A percentile compares a stretch with the other conserved stretches of the same genome.
These are phyloP conservation scores for Notocelia uddmanniana DNA, from an alignment of 2,888 invertebrate species.

Conservation along the genomic window DNA sequence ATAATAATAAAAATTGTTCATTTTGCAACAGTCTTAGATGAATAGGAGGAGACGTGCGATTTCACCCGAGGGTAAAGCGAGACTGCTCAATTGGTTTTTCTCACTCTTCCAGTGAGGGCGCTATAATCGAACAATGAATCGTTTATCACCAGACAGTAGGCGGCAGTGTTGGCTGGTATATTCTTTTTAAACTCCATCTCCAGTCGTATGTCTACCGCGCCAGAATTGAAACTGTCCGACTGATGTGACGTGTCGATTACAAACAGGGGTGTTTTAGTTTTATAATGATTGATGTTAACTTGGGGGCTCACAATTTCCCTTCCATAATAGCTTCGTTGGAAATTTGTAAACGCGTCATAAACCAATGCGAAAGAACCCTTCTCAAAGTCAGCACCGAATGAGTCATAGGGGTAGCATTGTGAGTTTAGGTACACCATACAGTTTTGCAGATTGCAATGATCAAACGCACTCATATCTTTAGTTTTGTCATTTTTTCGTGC, in stretches of 20 bases:
- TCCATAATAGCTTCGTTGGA: constrained; percentile 31
- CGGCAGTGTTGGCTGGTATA: no score
- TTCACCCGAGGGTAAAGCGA: no score
- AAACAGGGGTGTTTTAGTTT: constrained; percentile 21
- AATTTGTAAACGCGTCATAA: constrained; percentile 31
- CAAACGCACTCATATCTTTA: constrained; percentile 43
- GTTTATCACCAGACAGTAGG: no score
- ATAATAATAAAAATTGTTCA: no score
- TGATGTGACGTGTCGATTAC: constrained; percentile 40
- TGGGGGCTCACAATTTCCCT: constrained; percentile 12
- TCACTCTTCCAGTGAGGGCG: no score
- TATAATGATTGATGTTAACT: constrained; percentile 19
- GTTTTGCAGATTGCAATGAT: constrained; percentile 32
- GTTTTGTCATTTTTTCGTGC: constrained; percentile 25
- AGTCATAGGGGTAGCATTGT: constrained; percentile 33
- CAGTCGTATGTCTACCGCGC: constrained; percentile 34
- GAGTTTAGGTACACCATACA: constrained; percentile 24
- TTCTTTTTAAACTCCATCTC: constrained; percentile 43
- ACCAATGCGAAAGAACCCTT: constrained; percentile 13
- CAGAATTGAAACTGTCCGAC: constrained; percentile 33
- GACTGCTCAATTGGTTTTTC: no score
- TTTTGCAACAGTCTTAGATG: no score
- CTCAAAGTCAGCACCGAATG: constrained; percentile 18
- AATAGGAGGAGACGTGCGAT: no score
- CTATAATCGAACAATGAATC: no score